phyloP scores from a whole-genome alignment of 2,797 vertebrate species.

The Neosilurus mollespiculum region DNA sequence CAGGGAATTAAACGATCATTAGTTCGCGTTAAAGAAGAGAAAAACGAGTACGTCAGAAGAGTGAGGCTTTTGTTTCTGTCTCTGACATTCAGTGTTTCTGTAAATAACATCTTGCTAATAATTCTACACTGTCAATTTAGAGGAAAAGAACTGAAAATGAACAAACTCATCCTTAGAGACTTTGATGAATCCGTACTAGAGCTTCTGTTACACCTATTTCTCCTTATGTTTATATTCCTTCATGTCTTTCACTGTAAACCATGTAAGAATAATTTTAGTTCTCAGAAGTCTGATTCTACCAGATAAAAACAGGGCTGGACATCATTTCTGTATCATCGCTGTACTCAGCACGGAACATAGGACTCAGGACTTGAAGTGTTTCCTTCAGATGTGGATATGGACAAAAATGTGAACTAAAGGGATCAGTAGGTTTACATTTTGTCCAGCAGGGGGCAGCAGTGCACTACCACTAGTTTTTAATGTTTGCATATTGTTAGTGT shows the following conservation, averaged over 20 bases:
- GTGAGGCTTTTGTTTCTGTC: neutral
- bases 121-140: neutral
- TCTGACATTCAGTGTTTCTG: neutral
- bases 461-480: conserved; percentile 42
- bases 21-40: neutral
- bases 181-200: neutral
- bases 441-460: conserved; percentile 34
- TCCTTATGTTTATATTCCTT: neutral
- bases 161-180: neutral
- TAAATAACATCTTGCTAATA: neutral
- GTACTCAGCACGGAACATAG: neutral
- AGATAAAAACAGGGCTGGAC: neutral
- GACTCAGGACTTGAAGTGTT: neutral
- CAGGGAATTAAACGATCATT: neutral
- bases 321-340: neutral
- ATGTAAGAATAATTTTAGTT: neutral
- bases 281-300: neutral
- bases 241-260: neutral
- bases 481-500: conserved; percentile 38
- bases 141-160: neutral
- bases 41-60: neutral
- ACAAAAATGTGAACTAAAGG: neutral
- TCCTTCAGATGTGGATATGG: neutral
- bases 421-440: neutral
- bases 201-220: neutral